Conservation (phyloP, 2,113 vertebrate species). For the Martes martes region DNA sequence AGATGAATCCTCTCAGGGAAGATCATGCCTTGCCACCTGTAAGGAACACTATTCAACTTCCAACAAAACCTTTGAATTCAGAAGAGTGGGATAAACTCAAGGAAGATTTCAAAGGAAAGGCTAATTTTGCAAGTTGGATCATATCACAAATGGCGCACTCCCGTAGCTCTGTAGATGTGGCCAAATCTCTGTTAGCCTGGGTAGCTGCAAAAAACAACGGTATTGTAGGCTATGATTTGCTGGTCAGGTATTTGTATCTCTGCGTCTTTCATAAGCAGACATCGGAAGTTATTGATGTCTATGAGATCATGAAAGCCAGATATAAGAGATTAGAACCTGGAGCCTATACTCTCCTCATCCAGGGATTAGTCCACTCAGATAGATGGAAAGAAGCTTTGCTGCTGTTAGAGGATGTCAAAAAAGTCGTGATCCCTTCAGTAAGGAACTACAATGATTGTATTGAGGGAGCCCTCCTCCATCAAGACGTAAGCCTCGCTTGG, state of each 20-base stretch:
- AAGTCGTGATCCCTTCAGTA: slow-evolving; percentile 82
- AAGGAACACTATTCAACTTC: slow-evolving; percentile 72
- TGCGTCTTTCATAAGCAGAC: slow-evolving; percentile 86
- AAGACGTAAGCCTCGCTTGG: slow-evolving; percentile 84
- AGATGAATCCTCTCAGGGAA: background rate
- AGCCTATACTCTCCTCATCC: slow-evolving; percentile 88
- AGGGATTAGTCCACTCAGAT: slow-evolving; percentile 85
- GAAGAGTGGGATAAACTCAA: slow-evolving; percentile 88
- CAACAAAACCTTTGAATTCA: slow-evolving; percentile 84
- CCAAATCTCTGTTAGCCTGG: slow-evolving; percentile 91
- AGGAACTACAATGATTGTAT: slow-evolving; percentile 89
- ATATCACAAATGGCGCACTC: slow-evolving; percentile 77
- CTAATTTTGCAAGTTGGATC: slow-evolving; percentile 86
- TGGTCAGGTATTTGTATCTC: slow-evolving; percentile 89
- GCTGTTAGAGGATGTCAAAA: slow-evolving; percentile 88
- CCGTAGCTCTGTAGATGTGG: slow-evolving; percentile 82
- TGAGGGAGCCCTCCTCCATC: slow-evolving; percentile 84
- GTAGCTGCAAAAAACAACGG: slow-evolving; percentile 86
- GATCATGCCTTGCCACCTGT: rapidly evolving
- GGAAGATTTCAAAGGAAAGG: slow-evolving; percentile 63
- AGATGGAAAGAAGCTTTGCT: slow-evolving; percentile 88
- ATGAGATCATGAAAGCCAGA: slow-evolving; percentile 89
- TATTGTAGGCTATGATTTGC: slow-evolving; percentile 84
- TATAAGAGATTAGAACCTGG: slow-evolving; percentile 89
- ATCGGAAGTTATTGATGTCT: slow-evolving; percentile 88